A percentile compares a stretch with the other conserved stretches of the same genome.
phyloP scores from a whole-genome alignment of 2,888 invertebrate genomes.

The Clepsis dumicolana region DNA sequence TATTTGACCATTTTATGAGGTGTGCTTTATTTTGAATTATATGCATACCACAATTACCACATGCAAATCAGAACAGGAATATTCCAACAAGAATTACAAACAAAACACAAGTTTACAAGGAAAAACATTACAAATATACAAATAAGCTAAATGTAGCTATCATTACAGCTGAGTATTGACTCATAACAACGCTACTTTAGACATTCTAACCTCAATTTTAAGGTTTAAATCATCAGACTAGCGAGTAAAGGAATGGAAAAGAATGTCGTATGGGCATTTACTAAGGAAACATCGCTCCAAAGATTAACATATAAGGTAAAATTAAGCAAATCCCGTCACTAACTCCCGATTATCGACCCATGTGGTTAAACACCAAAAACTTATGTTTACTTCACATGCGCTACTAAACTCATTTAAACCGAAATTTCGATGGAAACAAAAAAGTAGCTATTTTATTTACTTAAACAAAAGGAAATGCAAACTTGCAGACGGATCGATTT shows the following conservation, averaged over 20 bases:
- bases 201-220: slow-evolving; percentile 41
- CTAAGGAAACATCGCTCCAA: neutral
- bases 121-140: slow-evolving; percentile 10
- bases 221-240: slow-evolving; percentile 11
- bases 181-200: slow-evolving; percentile 33
- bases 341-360: slow-evolving; percentile 63
- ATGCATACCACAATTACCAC: neutral
- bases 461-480: slow-evolving; percentile 13
- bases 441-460: neutral
- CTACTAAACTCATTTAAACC: slow-evolving; percentile 21
- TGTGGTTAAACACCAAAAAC: slow-evolving; percentile 53
- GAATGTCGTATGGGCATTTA: neutral
- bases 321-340: slow-evolving; percentile 28
- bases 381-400: slow-evolving; percentile 42
- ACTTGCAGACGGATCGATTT: slow-evolving; percentile 58
- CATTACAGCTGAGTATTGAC: slow-evolving; percentile 35
- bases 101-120: slow-evolving; percentile 1
- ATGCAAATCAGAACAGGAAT: neutral
- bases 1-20: neutral
- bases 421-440: neutral
- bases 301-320: neutral
- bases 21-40: no score
- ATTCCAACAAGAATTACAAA: neutral
- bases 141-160: slow-evolving; percentile 7
- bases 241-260: neutral